Evolutionary conservation across 2,797 vertebrate species (phyloP).

Genomic region (Pelochelys cantorii): DNA sequence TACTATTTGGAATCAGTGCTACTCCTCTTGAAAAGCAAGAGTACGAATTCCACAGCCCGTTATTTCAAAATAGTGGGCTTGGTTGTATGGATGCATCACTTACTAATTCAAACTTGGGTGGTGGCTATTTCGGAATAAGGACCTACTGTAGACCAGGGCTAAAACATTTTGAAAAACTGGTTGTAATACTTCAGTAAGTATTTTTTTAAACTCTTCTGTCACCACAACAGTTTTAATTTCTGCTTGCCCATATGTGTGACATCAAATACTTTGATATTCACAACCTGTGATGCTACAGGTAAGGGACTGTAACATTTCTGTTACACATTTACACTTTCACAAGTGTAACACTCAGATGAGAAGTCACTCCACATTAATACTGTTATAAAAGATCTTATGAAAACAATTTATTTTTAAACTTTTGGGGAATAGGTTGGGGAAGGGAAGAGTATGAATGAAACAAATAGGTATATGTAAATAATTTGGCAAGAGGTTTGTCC

Average conservation of each 20-base stretch:
- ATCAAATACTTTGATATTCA: neutral
- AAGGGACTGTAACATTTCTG: neutral
- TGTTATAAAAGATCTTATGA: neutral
- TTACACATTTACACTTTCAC: neutral
- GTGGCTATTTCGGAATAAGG: no score
- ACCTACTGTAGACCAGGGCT: no score
- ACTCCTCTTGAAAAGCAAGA: no score
- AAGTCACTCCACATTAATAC: neutral
- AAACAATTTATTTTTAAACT: conserved; percentile 16
- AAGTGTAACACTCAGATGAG: neutral
- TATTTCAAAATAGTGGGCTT: no score
- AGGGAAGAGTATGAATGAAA: neutral
- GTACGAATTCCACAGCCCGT: no score
- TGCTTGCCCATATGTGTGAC: neutral
- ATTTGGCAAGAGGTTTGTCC: conserved; percentile 26
- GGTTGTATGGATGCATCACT: no score
- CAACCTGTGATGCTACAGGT: neutral
- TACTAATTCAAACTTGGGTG: no score
- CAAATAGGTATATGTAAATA: neutral
- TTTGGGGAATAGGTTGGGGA: neutral
- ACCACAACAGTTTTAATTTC: neutral
- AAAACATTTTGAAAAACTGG: neutral
- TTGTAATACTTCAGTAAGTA: conserved; percentile 33
- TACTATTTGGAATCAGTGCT: no score
- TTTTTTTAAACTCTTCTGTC: conserved; percentile 10